Evolutionary conservation across 2,888 invertebrate genomes (phyloP).

Genomic region (Callimorpha dominula): DNA sequence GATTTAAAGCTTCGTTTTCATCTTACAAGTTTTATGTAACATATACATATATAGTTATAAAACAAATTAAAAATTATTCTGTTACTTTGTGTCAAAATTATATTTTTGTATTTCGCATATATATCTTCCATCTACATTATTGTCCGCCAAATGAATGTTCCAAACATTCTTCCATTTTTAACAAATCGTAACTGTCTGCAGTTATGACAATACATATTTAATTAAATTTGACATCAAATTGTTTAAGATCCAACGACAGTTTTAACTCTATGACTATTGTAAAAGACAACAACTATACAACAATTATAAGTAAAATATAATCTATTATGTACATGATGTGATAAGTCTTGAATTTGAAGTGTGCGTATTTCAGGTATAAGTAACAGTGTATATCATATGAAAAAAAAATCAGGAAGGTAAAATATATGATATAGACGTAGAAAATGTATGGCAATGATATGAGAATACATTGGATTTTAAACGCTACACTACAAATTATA

Average conservation of each 20-base stretch:
- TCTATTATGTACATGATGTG: conserved; percentile 71
- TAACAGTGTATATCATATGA: conserved; percentile 53
- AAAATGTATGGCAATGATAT: conserved; percentile 57
- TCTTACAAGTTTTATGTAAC: conserved; percentile 71
- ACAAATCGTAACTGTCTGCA: conserved; percentile 43
- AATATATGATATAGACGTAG: conserved; percentile 43
- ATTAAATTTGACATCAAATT: conserved; percentile 38
- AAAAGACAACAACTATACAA: conserved; percentile 78
- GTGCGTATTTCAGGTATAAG: conserved; percentile 68
- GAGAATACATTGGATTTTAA: conserved; percentile 48
- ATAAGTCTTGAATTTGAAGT: conserved; percentile 83
- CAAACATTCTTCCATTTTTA: conserved; percentile 65
- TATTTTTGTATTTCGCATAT: conserved; percentile 32
- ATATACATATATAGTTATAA: conserved; percentile 60
- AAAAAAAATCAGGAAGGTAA: conserved; percentile 44
- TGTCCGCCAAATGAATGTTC: conserved; percentile 79
- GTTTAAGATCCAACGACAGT: conserved; percentile 48
- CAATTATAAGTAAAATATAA: conserved; percentile 64
- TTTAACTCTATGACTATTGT: conserved; percentile 49
- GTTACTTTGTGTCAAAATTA: conserved; percentile 43
- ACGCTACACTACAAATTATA: conserved; percentile 45
- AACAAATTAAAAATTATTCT: conserved; percentile 36
- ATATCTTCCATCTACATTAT: conserved; percentile 75
- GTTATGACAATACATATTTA: conserved; percentile 22
- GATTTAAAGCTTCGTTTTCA: conserved; percentile 84